Conservation (phyloP, 64 coral and sea anemone genomes). For the Montipora capricornis region DNA sequence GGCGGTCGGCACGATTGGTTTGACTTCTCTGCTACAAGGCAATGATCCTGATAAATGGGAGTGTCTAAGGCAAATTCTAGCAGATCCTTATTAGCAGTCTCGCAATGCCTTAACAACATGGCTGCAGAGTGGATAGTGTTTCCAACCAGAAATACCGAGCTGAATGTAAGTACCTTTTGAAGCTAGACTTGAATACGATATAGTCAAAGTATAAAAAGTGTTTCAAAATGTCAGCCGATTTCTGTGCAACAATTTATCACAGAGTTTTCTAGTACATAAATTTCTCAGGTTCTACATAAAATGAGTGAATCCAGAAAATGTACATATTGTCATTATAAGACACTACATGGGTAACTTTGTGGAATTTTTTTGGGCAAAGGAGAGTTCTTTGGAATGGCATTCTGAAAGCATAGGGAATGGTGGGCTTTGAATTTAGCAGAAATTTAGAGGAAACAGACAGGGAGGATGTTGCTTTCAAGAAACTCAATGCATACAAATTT, state of each 20-base stretch:
- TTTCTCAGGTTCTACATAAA: neutral
- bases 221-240: neutral
- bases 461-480: neutral
- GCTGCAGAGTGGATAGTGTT: slow-evolving; percentile 5
- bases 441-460: slow-evolving; percentile 2
- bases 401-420: neutral
- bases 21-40: neutral
- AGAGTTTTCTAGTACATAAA: neutral
- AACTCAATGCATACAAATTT: neutral
- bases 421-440: neutral
- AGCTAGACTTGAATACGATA: neutral
- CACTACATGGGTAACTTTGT: neutral
- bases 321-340: neutral
- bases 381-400: neutral
- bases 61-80: slow-evolving; percentile 18
- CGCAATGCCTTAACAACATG: neutral
- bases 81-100: neutral
- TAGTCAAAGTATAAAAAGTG: slow-evolving; percentile 1
- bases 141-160: neutral
- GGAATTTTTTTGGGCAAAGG: no score
- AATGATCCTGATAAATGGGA: neutral
- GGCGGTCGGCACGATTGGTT: no score
- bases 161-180: slow-evolving; percentile 36
- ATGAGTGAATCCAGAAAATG: neutral
- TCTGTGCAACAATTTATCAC: neutral